phyloP scores from a whole-genome alignment of 2,113 vertebrate genomes.

The Mastomys natalensis region DNA sequence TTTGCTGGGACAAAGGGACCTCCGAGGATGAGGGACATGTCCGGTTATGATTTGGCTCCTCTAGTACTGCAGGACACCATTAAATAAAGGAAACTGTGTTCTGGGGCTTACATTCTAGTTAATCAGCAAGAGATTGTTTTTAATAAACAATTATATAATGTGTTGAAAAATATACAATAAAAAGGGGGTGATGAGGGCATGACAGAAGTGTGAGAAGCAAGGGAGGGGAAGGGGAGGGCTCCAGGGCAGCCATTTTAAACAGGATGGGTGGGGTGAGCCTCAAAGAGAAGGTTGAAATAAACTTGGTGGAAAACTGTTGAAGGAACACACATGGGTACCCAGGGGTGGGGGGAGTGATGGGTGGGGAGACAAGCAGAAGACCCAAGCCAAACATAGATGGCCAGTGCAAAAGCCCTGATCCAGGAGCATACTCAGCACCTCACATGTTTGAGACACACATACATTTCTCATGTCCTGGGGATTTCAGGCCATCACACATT shows the following conservation, averaged over 20 bases:
- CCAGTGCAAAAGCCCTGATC: not conserved
- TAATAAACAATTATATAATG: not conserved
- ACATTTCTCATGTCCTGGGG: not conserved
- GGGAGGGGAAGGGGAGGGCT: fast-evolving
- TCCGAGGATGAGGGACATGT: not conserved
- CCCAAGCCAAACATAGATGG: not conserved
- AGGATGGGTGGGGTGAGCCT: not conserved
- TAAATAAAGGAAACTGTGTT: not conserved
- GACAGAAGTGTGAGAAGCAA: too few relatives aligned
- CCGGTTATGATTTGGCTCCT: not conserved
- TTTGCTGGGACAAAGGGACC: not conserved
- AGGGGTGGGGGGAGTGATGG: too few relatives aligned
- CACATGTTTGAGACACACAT: fast-evolving
- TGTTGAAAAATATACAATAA: not conserved
- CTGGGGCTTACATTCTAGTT: not conserved
- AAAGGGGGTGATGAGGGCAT: too few relatives aligned
- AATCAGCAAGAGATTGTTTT: not conserved
- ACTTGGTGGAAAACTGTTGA: too few relatives aligned
- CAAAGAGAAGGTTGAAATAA: too few relatives aligned
- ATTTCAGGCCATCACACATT: not conserved
- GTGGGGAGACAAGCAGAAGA: not conserved
- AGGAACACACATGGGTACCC: not conserved
- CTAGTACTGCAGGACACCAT: not conserved
- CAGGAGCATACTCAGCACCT: fast-evolving
- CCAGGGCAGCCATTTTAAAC: not conserved